Evolutionary conservation across 1,140 invertebrate species (phyloP).

Genomic region (Camponotus vicinus): DNA sequence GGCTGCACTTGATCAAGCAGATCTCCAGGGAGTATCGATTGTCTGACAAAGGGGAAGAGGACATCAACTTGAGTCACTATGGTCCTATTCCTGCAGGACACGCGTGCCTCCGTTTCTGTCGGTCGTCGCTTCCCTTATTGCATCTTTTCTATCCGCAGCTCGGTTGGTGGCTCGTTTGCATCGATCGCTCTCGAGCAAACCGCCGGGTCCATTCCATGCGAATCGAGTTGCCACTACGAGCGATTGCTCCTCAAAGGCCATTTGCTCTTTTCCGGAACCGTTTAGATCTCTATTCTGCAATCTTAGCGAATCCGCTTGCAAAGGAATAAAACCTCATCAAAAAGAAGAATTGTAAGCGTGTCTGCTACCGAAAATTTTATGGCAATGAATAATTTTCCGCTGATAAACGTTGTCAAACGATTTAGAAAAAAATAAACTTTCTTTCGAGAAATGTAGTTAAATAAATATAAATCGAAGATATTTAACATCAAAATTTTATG

Average conservation of each 20-base stretch:
- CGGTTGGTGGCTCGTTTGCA: constrained; percentile 50
- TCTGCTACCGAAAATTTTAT: background rate
- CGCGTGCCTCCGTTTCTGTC: constrained; percentile 20
- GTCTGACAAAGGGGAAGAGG: constrained; percentile 67
- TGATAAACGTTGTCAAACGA: background rate
- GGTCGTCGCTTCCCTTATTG: constrained; percentile 58
- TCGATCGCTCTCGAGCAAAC: constrained; percentile 60
- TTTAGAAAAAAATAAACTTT: background rate
- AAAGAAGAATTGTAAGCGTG: background rate
- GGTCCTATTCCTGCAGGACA: background rate
- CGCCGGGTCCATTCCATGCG: constrained; percentile 51
- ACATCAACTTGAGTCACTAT: constrained; percentile 53
- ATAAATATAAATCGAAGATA: background rate
- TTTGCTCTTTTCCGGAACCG: background rate
- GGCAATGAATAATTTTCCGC: background rate
- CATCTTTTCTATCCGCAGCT: constrained; percentile 61
- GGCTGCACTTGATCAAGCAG: constrained; percentile 66
- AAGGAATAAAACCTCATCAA: background rate
- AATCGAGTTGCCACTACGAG: constrained; percentile 67
- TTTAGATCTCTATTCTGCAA: constrained; percentile 49
- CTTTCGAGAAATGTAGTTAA: background rate
- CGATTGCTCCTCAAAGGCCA: constrained; percentile 53
- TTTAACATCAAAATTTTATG: background rate
- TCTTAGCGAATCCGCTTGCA: background rate
- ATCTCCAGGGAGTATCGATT: constrained; percentile 69